Conservation (phyloP, 2,113 vertebrate species). For the Leiothrix lutea region DNA sequence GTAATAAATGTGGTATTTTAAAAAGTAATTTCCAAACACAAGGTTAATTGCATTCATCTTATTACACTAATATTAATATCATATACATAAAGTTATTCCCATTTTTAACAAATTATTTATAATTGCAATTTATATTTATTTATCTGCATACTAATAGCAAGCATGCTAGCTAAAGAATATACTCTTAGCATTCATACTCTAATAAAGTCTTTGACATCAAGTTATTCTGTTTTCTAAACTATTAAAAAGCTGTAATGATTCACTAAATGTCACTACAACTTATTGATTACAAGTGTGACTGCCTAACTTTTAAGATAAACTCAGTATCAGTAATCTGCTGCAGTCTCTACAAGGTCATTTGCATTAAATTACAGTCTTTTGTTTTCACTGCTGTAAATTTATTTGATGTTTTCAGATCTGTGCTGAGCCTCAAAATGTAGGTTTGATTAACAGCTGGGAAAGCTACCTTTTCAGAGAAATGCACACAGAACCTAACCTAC, state of each 20-base stretch:
- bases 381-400: neutral
- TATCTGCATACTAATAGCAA: neutral
- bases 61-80: neutral
- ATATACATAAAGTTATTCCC: neutral
- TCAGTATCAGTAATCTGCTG: neutral
- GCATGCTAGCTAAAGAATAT: neutral
- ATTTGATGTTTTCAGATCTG: neutral
- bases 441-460: neutral
- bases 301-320: neutral
- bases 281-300: neutral
- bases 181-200: neutral
- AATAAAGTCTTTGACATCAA: neutral
- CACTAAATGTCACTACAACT: neutral
- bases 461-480: neutral
- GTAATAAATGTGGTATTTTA: neutral
- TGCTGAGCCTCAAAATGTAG: neutral
- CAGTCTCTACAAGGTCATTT: neutral
- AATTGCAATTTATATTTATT: neutral
- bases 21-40: neutral
- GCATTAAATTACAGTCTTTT: neutral
- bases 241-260: neutral
- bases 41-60: neutral
- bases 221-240: neutral
- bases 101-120: neutral
- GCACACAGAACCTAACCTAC: neutral